Conservation (phyloP, 2,113 vertebrate genomes). For the Scortum barcoo region DNA sequence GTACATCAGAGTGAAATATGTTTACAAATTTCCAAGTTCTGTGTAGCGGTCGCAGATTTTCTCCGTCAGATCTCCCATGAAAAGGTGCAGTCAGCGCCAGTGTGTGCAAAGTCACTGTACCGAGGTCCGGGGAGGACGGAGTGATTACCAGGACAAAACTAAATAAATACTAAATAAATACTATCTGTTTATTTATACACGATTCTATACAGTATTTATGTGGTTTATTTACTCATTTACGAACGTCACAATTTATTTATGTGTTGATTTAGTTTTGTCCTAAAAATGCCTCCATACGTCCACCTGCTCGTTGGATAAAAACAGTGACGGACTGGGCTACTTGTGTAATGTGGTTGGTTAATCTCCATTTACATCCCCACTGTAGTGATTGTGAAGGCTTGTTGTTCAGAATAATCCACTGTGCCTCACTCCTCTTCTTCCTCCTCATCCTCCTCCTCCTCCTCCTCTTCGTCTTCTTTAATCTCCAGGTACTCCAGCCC, state of each 20-base stretch:
- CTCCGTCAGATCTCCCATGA: slow-evolving; percentile 5
- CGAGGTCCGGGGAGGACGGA: neutral
- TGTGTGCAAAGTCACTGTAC: slow-evolving; percentile 47
- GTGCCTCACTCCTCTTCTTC: slow-evolving; percentile 54
- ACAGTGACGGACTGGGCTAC: slow-evolving; percentile 35
- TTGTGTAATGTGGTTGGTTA: neutral
- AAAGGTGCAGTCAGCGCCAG: slow-evolving; percentile 38
- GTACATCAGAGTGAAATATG: slow-evolving; percentile 19
- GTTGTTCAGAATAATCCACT: slow-evolving; percentile 27
- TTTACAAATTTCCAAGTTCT: slow-evolving; percentile 17
- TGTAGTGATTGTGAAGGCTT: slow-evolving; percentile 38
- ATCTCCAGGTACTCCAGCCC: slow-evolving; percentile 69
- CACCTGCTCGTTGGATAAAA: slow-evolving; percentile 19
- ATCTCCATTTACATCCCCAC: slow-evolving; percentile 4
- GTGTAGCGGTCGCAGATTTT: neutral
- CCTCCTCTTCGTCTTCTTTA: slow-evolving; percentile 37
- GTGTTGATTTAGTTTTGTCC: slow-evolving; percentile 50
- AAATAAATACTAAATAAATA: slow-evolving; percentile 40
- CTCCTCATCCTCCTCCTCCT: slow-evolving; percentile 2
- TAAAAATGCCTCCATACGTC: slow-evolving; percentile 14
- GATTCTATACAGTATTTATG: slow-evolving; percentile 34
- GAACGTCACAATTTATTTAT: slow-evolving; percentile 28
- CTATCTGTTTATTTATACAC: slow-evolving; percentile 18
- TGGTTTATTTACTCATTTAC: slow-evolving; percentile 20
- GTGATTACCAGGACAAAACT: slow-evolving; percentile 23